phyloP scores from a whole-genome alignment of 2,797 vertebrate species.

The Perodicticus potto region DNA sequence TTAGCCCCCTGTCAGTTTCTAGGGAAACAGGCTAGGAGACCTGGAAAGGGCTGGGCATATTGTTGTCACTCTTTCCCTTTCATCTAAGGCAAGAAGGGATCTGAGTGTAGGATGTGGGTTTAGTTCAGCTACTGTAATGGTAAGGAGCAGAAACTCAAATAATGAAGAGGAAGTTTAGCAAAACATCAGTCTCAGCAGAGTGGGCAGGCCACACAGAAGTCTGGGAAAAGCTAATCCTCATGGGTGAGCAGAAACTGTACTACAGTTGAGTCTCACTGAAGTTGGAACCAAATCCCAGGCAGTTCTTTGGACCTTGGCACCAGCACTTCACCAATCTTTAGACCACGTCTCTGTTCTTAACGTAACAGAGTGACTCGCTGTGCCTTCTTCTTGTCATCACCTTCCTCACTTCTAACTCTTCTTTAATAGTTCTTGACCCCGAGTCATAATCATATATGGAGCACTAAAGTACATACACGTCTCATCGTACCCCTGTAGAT shows the following conservation, averaged over 20 bases:
- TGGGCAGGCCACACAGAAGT: neutral
- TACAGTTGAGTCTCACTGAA: neutral
- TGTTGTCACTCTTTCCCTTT: neutral
- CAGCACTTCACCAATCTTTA: neutral
- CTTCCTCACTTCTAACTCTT: neutral
- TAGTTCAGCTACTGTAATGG: neutral
- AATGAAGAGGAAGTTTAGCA: neutral
- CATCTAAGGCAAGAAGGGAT: neutral
- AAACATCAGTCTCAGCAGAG: neutral
- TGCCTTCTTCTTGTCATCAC: neutral
- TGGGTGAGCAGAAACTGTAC: neutral
- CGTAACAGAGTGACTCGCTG: neutral
- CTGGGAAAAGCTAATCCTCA: neutral
- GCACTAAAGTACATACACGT: neutral
- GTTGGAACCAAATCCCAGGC: neutral
- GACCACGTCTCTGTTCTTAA: neutral
- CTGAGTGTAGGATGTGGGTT: neutral
- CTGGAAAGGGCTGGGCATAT: neutral
- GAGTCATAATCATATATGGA: neutral
- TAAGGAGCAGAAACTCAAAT: conserved; percentile 8
- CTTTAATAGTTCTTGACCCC: neutral
- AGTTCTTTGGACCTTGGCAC: neutral
- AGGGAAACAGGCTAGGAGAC: neutral
- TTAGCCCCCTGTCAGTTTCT: neutral
- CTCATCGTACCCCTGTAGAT: neutral